A percentile compares a stretch with the other conserved stretches of the same genome.
phyloP scores from a whole-genome alignment of 2,888 invertebrate genomes.

The Nephrotoma appendiculata region DNA sequence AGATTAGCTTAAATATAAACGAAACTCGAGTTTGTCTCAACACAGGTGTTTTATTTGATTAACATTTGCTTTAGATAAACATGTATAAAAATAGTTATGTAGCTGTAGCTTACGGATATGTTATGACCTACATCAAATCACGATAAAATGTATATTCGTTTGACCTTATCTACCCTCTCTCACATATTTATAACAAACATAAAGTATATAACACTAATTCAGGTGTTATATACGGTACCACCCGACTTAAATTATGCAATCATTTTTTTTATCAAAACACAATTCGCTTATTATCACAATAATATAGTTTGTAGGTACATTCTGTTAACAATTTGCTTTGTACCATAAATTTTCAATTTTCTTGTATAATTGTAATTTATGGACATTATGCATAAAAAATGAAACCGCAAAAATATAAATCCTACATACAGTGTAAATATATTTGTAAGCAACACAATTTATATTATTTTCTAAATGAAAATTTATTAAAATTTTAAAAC shows the following conservation, averaged over 20 bases:
- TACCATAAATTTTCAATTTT: not conserved
- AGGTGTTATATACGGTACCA: not conserved
- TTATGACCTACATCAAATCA: not conserved
- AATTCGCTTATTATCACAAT: not conserved
- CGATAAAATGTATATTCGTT: not conserved
- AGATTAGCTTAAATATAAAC: too few species aligned
- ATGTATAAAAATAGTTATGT: not conserved
- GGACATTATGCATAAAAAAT: not conserved
- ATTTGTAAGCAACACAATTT: not conserved
- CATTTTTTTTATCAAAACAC: not conserved
- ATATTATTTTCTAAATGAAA: not conserved
- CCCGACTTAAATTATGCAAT: not conserved
- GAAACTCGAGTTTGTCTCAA: too few species aligned
- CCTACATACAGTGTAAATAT: not conserved
- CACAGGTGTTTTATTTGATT: not conserved
- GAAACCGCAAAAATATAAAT: not conserved
- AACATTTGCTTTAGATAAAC: not conserved
- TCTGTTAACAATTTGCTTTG: not conserved
- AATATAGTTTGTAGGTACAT: not conserved
- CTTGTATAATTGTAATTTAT: not conserved
- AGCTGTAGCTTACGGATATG: not conserved
- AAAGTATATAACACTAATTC: not conserved
- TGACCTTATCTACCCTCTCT: not conserved
- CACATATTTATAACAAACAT: not conserved
- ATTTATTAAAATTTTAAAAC: not conserved